Conservation (phyloP, 64 coral and sea anemone genomes). For the Montipora efflorescens region DNA sequence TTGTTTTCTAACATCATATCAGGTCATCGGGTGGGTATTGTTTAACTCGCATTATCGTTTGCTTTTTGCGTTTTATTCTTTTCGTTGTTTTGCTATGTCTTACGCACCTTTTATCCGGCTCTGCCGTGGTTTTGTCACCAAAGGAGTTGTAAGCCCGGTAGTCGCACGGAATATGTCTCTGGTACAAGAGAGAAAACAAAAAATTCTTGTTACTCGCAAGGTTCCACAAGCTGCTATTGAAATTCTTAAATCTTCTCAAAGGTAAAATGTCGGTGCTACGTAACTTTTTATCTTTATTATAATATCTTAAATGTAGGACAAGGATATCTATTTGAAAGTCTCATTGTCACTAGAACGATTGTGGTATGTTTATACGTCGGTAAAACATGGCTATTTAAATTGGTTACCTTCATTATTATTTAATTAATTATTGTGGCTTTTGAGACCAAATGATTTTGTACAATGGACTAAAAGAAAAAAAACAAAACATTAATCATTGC, state of each 20-base stretch:
- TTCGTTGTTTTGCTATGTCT: constrained; percentile 45
- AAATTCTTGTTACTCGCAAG: constrained; percentile 79
- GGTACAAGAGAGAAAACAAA: neutral
- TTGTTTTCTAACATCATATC: neutral
- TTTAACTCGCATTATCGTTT: constrained; percentile 8
- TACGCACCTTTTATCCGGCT: constrained; percentile 53
- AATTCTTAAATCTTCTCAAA: constrained; percentile 66
- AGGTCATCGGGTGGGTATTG: constrained; percentile 59
- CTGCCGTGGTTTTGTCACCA: constrained; percentile 60
- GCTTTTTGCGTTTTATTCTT: neutral
- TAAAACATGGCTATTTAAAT: no score
- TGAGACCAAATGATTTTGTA: no score
- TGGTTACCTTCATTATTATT: no score
- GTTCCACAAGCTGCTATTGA: constrained; percentile 84
- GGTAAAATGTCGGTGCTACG: neutral
- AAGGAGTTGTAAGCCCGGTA: neutral
- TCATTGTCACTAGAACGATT: no score
- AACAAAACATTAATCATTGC: no score
- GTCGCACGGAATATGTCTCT: constrained; percentile 47
- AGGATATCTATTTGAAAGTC: no score
- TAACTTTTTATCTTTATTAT: neutral
- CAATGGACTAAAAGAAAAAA: no score
- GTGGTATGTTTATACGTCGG: no score
- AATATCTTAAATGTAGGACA: no score
- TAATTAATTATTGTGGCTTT: no score